A percentile compares a stretch with the other conserved stretches of the same genome.
phyloP scores from a whole-genome alignment of 2,888 invertebrate species.

The Craniophora ligustri region DNA sequence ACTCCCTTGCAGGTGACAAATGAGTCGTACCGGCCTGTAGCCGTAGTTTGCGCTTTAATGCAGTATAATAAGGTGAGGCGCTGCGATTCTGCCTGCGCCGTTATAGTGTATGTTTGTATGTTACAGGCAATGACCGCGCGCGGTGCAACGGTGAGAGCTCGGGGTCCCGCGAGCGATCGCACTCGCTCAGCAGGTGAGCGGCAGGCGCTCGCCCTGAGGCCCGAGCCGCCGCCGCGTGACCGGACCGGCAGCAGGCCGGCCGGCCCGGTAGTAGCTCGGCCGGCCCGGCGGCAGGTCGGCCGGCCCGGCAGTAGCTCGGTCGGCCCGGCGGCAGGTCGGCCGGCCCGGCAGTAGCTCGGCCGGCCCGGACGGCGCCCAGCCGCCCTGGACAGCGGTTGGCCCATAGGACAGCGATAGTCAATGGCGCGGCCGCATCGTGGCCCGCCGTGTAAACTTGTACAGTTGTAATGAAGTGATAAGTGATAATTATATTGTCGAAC shows the following conservation, averaged over 20 bases:
- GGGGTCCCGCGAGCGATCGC: slow-evolving; percentile 81
- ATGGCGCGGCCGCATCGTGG: slow-evolving; percentile 36
- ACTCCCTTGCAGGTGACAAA: too few species aligned
- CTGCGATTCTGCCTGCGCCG: not conserved
- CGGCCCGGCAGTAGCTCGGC: slow-evolving; percentile 27
- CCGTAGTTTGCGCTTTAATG: not conserved
- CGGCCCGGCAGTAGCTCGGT: slow-evolving; percentile 19
- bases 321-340: slow-evolving; percentile 28
- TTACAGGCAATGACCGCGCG: slow-evolving; percentile 83
- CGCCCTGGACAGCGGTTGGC: slow-evolving; percentile 26
- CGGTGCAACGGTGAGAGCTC: slow-evolving; percentile 78
- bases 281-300: slow-evolving; percentile 13
- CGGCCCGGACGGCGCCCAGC: slow-evolving; percentile 18
- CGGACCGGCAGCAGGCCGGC: slow-evolving; percentile 29
- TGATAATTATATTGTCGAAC: slow-evolving; percentile 85
- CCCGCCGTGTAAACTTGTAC: slow-evolving; percentile 70
- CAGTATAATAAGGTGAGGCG: not conserved
- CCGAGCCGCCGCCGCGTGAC: slow-evolving; percentile 39
- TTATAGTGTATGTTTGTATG: not conserved
- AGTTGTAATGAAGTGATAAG: slow-evolving; percentile 84
- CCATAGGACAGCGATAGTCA: slow-evolving; percentile 46
- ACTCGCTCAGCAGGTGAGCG: slow-evolving; percentile 92
- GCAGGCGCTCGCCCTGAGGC: slow-evolving; percentile 60
- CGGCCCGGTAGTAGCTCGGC: too few species aligned
- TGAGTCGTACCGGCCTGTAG: too few species aligned